These are phyloP conservation scores for Tethea ocularis DNA, from an alignment of 2,888 invertebrate genomes.

Conservation along the genomic window DNA sequence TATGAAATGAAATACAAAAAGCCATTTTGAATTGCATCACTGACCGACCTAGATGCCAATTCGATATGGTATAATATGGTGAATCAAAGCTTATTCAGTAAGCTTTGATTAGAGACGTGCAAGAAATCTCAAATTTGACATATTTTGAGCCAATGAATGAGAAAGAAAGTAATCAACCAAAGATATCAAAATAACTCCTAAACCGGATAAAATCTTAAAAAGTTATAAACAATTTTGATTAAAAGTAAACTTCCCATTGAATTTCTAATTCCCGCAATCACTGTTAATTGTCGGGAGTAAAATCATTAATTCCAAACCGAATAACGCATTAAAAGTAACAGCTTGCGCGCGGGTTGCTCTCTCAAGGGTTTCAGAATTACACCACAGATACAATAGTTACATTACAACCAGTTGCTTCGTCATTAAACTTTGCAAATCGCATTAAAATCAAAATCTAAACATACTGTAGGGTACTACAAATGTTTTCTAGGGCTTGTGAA, in stretches of 20 bases:
- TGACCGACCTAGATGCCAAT: no score
- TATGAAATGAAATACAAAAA: no score
- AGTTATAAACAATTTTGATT: conserved; percentile 58
- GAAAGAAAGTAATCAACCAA: not conserved
- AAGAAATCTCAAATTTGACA: no score
- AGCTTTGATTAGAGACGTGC: no score
- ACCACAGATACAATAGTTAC: conserved; percentile 13
- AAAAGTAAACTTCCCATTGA: conserved; percentile 50
- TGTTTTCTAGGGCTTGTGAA: not conserved
- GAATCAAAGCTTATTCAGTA: no score
- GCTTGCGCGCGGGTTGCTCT: conserved; percentile 66
- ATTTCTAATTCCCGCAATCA: conserved; percentile 57
- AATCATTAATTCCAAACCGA: conserved; percentile 81
- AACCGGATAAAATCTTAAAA: conserved; percentile 45
- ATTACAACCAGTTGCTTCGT: conserved; percentile 3
- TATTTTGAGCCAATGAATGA: not conserved
- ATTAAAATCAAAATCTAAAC: not conserved
- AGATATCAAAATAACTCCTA: conserved; percentile 11
- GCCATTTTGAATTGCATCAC: no score
- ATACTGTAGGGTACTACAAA: not conserved
- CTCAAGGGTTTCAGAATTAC: conserved; percentile 25
- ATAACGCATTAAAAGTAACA: conserved; percentile 83
- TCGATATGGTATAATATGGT: no score
- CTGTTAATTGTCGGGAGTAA: conserved; percentile 74
- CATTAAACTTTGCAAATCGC: not conserved